Percentiles rank a stretch among this genome's conserved stretches.
phyloP scores from a whole-genome alignment of 2,113 vertebrate species.

The Vulpes lagopus region DNA sequence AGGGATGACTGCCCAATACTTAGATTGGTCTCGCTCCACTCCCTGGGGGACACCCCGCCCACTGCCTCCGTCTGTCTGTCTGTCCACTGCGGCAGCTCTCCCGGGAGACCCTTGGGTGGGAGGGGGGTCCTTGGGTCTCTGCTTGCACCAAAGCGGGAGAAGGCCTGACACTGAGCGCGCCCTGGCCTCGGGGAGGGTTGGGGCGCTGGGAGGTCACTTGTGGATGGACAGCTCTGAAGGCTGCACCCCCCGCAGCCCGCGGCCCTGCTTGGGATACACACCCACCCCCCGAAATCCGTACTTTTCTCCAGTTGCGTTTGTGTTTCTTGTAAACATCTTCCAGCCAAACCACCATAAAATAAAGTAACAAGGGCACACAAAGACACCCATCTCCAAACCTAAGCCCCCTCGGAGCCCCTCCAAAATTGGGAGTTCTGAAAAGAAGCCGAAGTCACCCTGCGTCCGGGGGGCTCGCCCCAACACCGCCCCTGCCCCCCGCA shows the following conservation, averaged over 20 bases:
- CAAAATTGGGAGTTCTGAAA: background rate
- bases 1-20: constrained; percentile 40
- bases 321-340: constrained; percentile 70
- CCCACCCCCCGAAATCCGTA: background rate
- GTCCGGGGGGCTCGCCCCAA: background rate
- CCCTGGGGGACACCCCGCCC: background rate
- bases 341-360: constrained; percentile 72
- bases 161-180: background rate
- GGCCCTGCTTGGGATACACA: constrained; percentile 55
- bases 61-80: background rate
- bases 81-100: background rate
- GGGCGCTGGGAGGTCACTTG: background rate
- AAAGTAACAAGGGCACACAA: constrained; percentile 73
- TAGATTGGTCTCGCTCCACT: background rate
- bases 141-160: background rate
- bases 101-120: background rate
- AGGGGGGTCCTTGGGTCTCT: background rate
- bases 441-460: background rate
- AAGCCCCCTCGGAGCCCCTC: background rate
- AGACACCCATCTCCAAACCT: constrained; percentile 45
- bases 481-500: background rate
- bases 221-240: background rate
- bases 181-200: background rate
- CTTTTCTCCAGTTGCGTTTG: background rate
- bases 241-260: constrained; percentile 6